Evolutionary conservation across 2,797 vertebrate genomes (phyloP).

Genomic region (Poecile montanus): DNA sequence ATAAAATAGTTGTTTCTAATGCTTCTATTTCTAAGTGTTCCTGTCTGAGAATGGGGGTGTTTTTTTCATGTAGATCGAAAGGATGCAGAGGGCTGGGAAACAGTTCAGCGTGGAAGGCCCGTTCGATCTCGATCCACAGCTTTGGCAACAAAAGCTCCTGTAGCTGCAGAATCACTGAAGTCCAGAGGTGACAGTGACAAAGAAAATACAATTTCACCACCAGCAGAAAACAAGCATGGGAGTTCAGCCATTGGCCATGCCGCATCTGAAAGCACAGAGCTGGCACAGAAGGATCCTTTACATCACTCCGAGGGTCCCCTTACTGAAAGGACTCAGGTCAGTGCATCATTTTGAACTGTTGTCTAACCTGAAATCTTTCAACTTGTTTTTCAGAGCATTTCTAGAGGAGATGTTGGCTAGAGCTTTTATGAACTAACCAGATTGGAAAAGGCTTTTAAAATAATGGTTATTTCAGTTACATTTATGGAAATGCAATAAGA

Average conservation of each 20-base stretch:
- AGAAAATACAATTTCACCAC: slow-evolving; percentile 71
- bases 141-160: slow-evolving; percentile 81
- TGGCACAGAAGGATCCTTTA: slow-evolving; percentile 50
- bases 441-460: background rate
- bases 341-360: background rate
- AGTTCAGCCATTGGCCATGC: background rate
- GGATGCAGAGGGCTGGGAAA: slow-evolving; percentile 97
- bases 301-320: slow-evolving; percentile 57
- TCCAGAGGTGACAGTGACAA: slow-evolving; percentile 85
- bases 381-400: background rate
- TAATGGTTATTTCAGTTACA: background rate
- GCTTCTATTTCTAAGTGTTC: background rate
- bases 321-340: slow-evolving; percentile 73
- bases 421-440: background rate
- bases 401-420: background rate
- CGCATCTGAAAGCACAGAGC: background rate
- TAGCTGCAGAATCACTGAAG: slow-evolving; percentile 67
- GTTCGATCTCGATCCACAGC: slow-evolving; percentile 87
- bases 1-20: background rate
- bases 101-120: slow-evolving; percentile 94
- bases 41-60: background rate
- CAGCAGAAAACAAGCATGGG: slow-evolving; percentile 52
- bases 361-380: background rate
- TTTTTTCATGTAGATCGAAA: slow-evolving; percentile 80
- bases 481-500: background rate